Conservation (phyloP, 1,140 invertebrate genomes). For the Tenebrio molitor region DNA sequence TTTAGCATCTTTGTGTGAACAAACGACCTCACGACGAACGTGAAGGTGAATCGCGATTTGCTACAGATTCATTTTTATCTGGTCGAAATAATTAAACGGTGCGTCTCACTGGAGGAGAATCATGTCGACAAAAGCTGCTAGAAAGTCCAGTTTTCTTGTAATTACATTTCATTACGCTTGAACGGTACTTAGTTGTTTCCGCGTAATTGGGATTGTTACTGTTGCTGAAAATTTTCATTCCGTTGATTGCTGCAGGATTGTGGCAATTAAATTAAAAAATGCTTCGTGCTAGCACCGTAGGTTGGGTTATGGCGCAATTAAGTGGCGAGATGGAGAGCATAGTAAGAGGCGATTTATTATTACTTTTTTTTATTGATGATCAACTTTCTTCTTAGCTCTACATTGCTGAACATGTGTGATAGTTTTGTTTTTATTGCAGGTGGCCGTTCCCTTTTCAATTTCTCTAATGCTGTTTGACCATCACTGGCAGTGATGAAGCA, state of each 20-base stretch:
- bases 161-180: background rate
- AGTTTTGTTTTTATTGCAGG: constrained; percentile 25
- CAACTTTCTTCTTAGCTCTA: constrained; percentile 36
- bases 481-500: constrained; percentile 6
- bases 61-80: too few relatives aligned
- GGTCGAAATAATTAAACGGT: background rate
- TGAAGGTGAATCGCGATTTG: background rate
- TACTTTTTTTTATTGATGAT: constrained; percentile 22
- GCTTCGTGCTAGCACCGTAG: background rate
- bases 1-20: too few relatives aligned
- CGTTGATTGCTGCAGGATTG: too few relatives aligned
- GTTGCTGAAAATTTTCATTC: too few relatives aligned
- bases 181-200: too few relatives aligned
- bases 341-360: constrained; percentile 14
- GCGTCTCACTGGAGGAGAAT: background rate
- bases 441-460: constrained; percentile 27
- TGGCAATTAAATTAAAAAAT: constrained; percentile 8
- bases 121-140: background rate
- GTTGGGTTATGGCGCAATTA: background rate
- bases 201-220: too few relatives aligned
- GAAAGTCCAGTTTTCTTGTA: background rate
- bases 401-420: constrained; percentile 26
- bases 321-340: background rate
- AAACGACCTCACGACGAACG: too few relatives aligned
- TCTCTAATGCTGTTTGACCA: constrained; percentile 11